phyloP scores from a whole-genome alignment of 1,140 invertebrate genomes.

The Procambarus clarkii region DNA sequence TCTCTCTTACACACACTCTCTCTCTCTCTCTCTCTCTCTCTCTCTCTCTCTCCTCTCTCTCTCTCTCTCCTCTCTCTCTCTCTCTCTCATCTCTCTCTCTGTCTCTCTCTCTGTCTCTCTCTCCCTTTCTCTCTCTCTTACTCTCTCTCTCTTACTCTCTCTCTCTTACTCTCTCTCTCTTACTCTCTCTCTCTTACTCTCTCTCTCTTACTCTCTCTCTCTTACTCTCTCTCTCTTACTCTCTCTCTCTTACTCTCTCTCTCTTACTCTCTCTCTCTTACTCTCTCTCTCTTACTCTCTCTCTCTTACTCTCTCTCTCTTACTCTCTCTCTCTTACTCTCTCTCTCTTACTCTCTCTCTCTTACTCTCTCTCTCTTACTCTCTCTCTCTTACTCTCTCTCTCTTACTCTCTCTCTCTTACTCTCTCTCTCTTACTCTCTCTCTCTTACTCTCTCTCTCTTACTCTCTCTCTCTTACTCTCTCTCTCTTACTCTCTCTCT shows the following conservation, averaged over 20 bases:
- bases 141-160: background rate
- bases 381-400: background rate
- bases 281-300: background rate
- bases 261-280: background rate
- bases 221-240: background rate
- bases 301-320: background rate
- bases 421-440: no score
- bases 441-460: no score
- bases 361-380: conserved; percentile 2
- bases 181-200: background rate
- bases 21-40: background rate
- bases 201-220: background rate
- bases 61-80: background rate
- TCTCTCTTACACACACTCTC: no score
- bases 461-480: background rate
- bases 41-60: background rate
- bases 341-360: conserved; percentile 9
- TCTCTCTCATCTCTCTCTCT: no score
- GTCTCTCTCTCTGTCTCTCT: background rate
- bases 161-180: background rate
- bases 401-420: conserved; percentile 4
- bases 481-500: background rate
- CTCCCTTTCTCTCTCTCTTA: background rate
- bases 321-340: conserved; percentile 2
- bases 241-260: background rate